Percentiles rank a stretch among this genome's conserved stretches.
Conservation (phyloP, 2,797 vertebrate species). For the Fistularia tabacaria region DNA sequence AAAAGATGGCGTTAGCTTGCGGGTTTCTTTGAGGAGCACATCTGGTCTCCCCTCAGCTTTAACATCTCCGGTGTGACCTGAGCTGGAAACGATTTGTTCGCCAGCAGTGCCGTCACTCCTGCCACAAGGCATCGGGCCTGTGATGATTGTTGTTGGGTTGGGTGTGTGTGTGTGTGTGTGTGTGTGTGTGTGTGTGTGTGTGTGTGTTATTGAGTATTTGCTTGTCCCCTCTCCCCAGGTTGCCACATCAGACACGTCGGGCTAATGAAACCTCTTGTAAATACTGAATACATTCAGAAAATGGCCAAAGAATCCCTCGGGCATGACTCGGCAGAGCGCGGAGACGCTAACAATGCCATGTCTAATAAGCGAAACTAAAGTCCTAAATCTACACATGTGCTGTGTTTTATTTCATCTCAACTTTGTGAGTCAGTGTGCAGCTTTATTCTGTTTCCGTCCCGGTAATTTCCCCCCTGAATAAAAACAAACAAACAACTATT, state of each 20-base stretch:
- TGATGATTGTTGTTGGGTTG: background rate
- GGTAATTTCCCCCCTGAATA: no score
- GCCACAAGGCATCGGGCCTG: conserved; percentile 43
- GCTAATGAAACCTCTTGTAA: conserved; percentile 65
- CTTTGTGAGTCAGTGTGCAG: background rate
- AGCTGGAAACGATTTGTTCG: conserved; percentile 64
- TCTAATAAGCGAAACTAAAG: conserved; percentile 6
- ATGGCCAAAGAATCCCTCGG: conserved; percentile 11
- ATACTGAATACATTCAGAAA: conserved; percentile 67
- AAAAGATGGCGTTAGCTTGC: conserved; percentile 35
- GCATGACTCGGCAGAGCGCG: conserved; percentile 22
- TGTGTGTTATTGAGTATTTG: conserved; percentile 4
- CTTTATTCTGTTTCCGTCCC: background rate
- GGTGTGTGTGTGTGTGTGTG: background rate
- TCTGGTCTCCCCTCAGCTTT: conserved; percentile 66
- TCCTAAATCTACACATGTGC: background rate
- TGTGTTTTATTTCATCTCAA: background rate
- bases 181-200: background rate
- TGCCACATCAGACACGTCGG: conserved; percentile 59
- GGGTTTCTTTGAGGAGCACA: conserved; percentile 44
- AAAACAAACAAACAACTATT: no score
- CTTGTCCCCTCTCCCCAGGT: conserved; percentile 58
- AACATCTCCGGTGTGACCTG: conserved; percentile 65
- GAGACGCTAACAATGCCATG: conserved; percentile 7
- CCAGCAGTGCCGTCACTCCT: conserved; percentile 45